Percentiles rank a stretch among this genome's conserved stretches.
These are phyloP conservation scores for Chloebia gouldiae DNA, from an alignment of 2,113 vertebrate genomes.

Conservation along the genomic window DNA sequence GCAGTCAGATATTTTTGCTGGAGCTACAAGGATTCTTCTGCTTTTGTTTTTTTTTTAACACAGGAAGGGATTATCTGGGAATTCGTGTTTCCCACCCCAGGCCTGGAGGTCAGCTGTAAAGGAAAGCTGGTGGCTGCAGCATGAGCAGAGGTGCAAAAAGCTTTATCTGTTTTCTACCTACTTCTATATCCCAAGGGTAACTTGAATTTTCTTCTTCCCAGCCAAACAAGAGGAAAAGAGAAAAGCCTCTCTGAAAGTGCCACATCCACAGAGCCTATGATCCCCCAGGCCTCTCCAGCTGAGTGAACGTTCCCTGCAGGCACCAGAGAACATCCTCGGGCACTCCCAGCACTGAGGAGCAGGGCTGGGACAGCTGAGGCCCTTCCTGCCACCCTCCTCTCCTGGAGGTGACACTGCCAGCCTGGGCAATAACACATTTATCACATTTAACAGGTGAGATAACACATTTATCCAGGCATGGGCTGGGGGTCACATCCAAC, in stretches of 20 bases:
- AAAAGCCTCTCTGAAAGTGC: background rate
- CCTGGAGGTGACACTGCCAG: background rate
- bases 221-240: background rate
- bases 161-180: background rate
- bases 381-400: background rate
- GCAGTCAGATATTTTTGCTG: background rate
- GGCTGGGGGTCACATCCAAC: background rate
- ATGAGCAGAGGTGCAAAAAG: background rate
- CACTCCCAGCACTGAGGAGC: background rate
- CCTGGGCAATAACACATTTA: accelerated
- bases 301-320: background rate
- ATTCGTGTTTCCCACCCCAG: background rate
- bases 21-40: background rate
- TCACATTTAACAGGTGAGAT: background rate
- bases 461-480: background rate
- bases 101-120: background rate
- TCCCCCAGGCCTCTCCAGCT: background rate
- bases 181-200: background rate
- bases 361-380: background rate
- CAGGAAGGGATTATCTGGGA: background rate
- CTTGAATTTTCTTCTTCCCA: background rate
- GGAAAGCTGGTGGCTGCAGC: background rate
- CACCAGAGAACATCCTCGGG: background rate
- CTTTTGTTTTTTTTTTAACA: background rate
- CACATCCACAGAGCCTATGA: background rate